Percentiles rank a stretch among this genome's conserved stretches.
phyloP scores from a whole-genome alignment of 1,140 invertebrate species.

The Pantala flavescens region DNA sequence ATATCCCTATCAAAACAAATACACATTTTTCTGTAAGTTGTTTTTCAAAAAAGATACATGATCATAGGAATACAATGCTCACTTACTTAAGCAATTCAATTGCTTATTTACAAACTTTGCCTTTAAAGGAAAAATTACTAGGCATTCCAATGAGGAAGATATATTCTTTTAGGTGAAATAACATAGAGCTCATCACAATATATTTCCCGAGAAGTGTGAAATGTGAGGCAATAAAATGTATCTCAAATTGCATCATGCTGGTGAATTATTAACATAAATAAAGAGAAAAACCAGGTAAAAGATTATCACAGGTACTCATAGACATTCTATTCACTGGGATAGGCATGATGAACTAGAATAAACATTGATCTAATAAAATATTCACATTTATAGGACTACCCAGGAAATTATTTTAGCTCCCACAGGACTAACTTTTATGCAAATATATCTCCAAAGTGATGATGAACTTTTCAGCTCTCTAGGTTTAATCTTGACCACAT shows the following conservation, averaged over 20 bases:
- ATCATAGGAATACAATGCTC: too few relatives aligned
- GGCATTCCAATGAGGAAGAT: not conserved
- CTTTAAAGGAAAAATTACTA: too few relatives aligned
- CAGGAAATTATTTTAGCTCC: not conserved
- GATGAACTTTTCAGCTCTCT: too few relatives aligned
- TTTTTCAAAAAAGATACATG: too few relatives aligned
- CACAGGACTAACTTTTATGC: too few relatives aligned
- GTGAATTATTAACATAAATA: not conserved
- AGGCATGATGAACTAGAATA: not conserved
- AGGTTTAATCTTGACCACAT: too few relatives aligned
- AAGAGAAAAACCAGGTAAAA: constrained; percentile 6
- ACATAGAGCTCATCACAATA: too few relatives aligned
- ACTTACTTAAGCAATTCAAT: too few relatives aligned
- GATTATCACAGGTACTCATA: not conserved
- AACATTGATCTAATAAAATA: not conserved
- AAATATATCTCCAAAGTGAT: too few relatives aligned
- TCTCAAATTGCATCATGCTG: not conserved
- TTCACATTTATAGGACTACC: not conserved
- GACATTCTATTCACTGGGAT: not conserved
- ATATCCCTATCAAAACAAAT: too few relatives aligned
- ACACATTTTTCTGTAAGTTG: too few relatives aligned
- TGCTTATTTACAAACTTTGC: too few relatives aligned
- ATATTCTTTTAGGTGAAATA: not conserved
- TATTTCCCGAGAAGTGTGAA: not conserved
- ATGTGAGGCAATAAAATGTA: not conserved